Base-by-base conservation (phyloP, 2,113 vertebrate genomes). In the Gnathonemus echidnorhynchus region DNA sequence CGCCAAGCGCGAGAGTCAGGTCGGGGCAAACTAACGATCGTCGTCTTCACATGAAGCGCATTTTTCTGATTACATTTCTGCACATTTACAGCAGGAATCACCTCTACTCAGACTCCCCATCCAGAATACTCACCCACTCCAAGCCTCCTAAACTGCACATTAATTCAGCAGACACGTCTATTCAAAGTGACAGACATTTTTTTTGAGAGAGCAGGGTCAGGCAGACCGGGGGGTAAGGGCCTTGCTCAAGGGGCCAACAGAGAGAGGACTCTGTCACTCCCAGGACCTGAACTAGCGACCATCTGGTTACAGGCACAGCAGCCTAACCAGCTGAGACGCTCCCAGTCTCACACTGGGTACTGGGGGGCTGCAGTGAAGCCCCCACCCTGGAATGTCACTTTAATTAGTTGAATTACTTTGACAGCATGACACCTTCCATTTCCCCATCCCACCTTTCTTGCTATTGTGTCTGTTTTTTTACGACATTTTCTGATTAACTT, bases 31-130 rank as follows among this genome's bases (percentile, higher is more conserved):
- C 27, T 2, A 35, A 53, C 19, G 13, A 87, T 42, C 27, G 3
- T 3, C 2, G 15, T 53, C 39, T 27, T 88, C 9, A 42, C 52
- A 52, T 10, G 19, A 31, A 88, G 27, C 8, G 5, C 10, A 7
- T 53, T 13, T 56, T 45, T n/a, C 24, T 89, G 19, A n/a, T 53
- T 88, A 27, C 35, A 10, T 39, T 27, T 88, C 11, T 49, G 39
- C 31, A 80, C 49, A 83, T 39, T 80, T 50, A 39, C 58, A 66
- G 88, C 46, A 86, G 74, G 70, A 83, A 91, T 91, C 84, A 90
- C 87, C 77, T 66, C 15, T 5, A 21, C n/a, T 10, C 10, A n/a
- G 31, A 39, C 13, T 49, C 3, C 6, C n/a, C 27, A n/a, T 10
- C 70, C 49, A 35, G 35, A 84, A 53, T n/a, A 24, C 21, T 7